These are phyloP conservation scores for Acromyrmex heyeri DNA, from an alignment of 1,140 invertebrate species.

Conservation along the genomic window DNA sequence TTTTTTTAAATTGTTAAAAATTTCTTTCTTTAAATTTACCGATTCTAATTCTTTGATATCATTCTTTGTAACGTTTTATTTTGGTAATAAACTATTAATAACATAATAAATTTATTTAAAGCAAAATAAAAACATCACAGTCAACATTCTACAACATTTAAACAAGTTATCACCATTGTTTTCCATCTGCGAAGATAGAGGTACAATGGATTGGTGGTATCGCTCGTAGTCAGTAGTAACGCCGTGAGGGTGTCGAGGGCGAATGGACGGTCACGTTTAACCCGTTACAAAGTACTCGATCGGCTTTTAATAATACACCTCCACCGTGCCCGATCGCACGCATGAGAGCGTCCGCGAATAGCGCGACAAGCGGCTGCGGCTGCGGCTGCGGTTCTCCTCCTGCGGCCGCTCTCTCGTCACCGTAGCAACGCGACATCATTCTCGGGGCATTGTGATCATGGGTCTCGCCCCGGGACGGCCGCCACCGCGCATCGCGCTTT, in stretches of 20 bases:
- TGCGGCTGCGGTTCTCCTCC: conserved; percentile 64
- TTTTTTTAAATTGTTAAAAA: background rate
- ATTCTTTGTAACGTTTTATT: background rate
- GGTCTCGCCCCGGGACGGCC: conserved; percentile 71
- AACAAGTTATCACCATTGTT: background rate
- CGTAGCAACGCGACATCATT: conserved; percentile 79
- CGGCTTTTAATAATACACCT: conserved; percentile 81
- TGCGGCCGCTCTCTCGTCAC: conserved; percentile 77
- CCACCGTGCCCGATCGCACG: conserved; percentile 71
- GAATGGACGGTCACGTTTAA: conserved; percentile 48
- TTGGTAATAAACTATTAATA: background rate
- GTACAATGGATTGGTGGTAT: background rate
- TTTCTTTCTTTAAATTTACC: background rate
- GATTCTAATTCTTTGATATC: background rate
- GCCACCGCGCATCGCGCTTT: conserved; percentile 49
- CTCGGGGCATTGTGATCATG: conserved; percentile 69
- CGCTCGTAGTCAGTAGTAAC: background rate
- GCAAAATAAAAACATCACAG: background rate
- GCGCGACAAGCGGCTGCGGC: conserved; percentile 70
- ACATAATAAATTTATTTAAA: background rate
- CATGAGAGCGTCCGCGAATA: conserved; percentile 69
- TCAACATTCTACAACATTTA: background rate
- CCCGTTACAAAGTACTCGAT: conserved; percentile 77
- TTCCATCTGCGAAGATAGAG: background rate
- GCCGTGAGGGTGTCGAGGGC: background rate